Evolutionary conservation across 2,888 invertebrate species (phyloP).

Genomic region (Corbicula japonica): DNA sequence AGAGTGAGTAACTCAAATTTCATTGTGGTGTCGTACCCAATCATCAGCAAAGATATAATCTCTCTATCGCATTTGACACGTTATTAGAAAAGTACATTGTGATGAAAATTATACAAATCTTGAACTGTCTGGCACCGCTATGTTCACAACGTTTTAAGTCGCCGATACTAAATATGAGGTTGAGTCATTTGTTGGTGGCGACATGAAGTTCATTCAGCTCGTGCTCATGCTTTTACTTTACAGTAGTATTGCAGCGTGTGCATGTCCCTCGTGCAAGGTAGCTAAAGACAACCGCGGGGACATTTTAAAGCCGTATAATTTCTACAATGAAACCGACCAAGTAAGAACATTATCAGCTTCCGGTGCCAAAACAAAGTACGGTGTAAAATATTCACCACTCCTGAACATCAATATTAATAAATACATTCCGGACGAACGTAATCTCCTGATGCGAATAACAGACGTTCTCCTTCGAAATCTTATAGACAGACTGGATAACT

Average conservation of each 20-base stretch:
- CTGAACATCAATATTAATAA: conserved; percentile 35
- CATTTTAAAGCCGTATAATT: too few species aligned
- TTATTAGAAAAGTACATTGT: not conserved
- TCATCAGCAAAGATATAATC: not conserved
- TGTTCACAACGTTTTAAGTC: not conserved
- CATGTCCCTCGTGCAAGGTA: conserved; percentile 32
- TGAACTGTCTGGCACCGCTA: not conserved
- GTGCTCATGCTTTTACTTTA: conserved; percentile 18
- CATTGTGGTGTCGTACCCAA: conserved; percentile 6
- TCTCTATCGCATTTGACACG: not conserved
- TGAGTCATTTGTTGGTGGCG: conserved; percentile 22
- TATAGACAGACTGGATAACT: conserved; percentile 32
- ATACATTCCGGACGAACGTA: conserved; percentile 36
- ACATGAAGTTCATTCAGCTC: conserved; percentile 43
- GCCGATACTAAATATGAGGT: not conserved
- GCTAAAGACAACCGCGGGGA: too few species aligned
- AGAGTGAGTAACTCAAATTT: conserved; percentile 21
- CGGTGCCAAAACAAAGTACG: too few species aligned
- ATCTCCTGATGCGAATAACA: conserved; percentile 47
- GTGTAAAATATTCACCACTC: too few species aligned
- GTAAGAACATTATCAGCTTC: too few species aligned
- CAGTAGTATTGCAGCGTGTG: conserved; percentile 25
- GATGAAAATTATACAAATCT: not conserved
- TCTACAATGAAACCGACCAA: too few species aligned
- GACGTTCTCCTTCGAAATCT: conserved; percentile 41